Conservation (phyloP, 2,888 invertebrate genomes). For the Rutpela maculata region DNA sequence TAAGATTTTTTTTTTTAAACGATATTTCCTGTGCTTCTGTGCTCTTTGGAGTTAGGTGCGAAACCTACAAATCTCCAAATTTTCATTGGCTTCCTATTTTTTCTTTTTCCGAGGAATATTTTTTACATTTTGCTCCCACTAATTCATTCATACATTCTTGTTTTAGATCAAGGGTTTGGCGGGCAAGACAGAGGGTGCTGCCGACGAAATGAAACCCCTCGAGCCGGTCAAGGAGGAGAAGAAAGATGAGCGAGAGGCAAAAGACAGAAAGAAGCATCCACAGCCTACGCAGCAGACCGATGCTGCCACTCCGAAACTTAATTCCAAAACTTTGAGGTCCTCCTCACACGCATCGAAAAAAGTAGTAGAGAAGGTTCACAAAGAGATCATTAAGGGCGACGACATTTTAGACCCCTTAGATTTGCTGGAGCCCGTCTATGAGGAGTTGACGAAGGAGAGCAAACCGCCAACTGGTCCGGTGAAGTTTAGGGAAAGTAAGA, state of each 20-base stretch:
- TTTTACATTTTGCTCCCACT: too few relatives aligned
- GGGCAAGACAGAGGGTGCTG: conserved; percentile 55
- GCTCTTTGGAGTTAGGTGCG: too few relatives aligned
- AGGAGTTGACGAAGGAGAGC: conserved; percentile 63
- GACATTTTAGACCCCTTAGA: conserved; percentile 66
- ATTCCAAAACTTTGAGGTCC: conserved; percentile 14
- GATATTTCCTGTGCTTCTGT: too few relatives aligned
- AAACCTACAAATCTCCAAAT: too few relatives aligned
- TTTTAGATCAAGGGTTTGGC: conserved; percentile 71
- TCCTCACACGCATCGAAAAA: neutral
- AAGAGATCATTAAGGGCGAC: conserved; percentile 43
- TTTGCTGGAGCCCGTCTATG: conserved; percentile 68
- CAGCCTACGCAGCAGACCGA: conserved; percentile 49
- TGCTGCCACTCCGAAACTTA: conserved; percentile 44
- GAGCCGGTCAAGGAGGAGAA: conserved; percentile 52
- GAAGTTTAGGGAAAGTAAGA: conserved; percentile 44
- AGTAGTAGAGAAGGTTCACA: neutral
- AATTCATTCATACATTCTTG: too few relatives aligned
- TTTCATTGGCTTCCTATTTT: too few relatives aligned
- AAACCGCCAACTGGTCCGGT: conserved; percentile 44
- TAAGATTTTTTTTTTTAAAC: too few relatives aligned
- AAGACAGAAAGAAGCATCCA: conserved; percentile 46
- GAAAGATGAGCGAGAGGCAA: conserved; percentile 48
- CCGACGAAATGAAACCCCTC: conserved; percentile 43
- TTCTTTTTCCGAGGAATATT: too few relatives aligned